A percentile compares a stretch with the other conserved stretches of the same genome.
Evolutionary conservation across 2,113 vertebrate genomes (phyloP).

Genomic region (Bos javanicus): DNA sequence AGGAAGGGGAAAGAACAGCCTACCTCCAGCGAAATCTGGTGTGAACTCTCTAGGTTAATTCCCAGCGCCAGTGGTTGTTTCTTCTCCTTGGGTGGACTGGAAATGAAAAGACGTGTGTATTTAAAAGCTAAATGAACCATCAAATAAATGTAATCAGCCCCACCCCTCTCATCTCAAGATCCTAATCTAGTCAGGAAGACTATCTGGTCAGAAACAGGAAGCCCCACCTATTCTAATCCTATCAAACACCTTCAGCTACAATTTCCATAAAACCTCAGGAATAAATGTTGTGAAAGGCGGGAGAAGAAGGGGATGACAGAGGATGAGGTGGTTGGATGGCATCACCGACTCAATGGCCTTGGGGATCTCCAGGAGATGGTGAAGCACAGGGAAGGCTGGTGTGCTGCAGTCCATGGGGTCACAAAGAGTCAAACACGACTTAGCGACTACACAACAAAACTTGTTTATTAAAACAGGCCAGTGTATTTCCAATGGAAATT

Average conservation of each 20-base stretch:
- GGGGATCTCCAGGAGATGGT: background rate
- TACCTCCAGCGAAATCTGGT: background rate
- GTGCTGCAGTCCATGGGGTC: fast-evolving
- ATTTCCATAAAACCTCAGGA: no score
- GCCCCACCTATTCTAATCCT: background rate
- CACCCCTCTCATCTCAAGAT: background rate
- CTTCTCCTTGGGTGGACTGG: background rate
- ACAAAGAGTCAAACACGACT: background rate
- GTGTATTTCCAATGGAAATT: background rate
- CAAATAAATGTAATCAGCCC: background rate
- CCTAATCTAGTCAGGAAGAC: background rate
- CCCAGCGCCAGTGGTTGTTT: background rate
- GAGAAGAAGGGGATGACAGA: background rate
- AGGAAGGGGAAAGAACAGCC: background rate
- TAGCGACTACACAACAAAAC: background rate
- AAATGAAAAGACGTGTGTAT: background rate
- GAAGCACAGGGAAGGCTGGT: background rate
- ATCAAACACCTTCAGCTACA: no score
- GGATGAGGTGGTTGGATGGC: background rate
- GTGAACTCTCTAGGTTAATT: background rate
- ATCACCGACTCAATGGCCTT: fast-evolving
- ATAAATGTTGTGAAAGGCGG: background rate
- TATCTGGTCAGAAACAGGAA: background rate
- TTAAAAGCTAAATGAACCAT: background rate
- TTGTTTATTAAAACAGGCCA: background rate